Conservation (phyloP, 2,888 invertebrate species). For the Congeria kusceri region DNA sequence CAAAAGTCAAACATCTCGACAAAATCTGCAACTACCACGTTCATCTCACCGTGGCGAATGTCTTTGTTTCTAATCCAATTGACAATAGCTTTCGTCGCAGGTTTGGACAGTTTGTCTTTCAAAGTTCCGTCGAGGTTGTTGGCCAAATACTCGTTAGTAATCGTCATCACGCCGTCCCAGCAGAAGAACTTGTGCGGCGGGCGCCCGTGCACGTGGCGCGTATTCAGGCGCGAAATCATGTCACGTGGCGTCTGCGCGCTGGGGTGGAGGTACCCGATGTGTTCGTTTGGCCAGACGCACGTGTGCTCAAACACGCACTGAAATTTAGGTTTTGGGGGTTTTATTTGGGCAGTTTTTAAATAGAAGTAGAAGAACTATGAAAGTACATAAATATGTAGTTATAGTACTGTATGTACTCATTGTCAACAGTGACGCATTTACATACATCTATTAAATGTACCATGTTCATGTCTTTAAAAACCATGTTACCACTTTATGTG, state of each 20-base stretch:
- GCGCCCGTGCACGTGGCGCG: conserved; percentile 87
- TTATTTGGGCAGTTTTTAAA: too few relatives aligned
- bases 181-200: conserved; percentile 89
- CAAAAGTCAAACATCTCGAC: conserved; percentile 43
- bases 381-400: too few relatives aligned
- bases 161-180: conserved; percentile 93
- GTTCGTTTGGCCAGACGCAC: conserved; percentile 34
- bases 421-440: too few relatives aligned
- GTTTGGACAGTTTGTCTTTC: conserved; percentile 34
- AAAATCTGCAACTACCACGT: conserved; percentile 55
- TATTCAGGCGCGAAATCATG: conserved; percentile 88
- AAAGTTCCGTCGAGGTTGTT: conserved; percentile 30
- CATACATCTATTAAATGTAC: too few relatives aligned
- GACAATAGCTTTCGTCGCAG: conserved; percentile 35
- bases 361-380: too few relatives aligned
- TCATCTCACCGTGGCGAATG: conserved; percentile 33
- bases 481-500: too few relatives aligned
- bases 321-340: conserved; percentile 2
- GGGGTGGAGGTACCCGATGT: conserved; percentile 92
- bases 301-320: conserved; percentile 34
- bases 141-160: conserved; percentile 55
- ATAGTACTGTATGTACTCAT: too few relatives aligned
- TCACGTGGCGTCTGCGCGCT: conserved; percentile 83
- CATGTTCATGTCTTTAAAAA: too few relatives aligned
- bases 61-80: conserved; percentile 41